These are phyloP conservation scores for Ataeniobius toweri DNA, from an alignment of 2,797 vertebrate species.

Conservation along the genomic window DNA sequence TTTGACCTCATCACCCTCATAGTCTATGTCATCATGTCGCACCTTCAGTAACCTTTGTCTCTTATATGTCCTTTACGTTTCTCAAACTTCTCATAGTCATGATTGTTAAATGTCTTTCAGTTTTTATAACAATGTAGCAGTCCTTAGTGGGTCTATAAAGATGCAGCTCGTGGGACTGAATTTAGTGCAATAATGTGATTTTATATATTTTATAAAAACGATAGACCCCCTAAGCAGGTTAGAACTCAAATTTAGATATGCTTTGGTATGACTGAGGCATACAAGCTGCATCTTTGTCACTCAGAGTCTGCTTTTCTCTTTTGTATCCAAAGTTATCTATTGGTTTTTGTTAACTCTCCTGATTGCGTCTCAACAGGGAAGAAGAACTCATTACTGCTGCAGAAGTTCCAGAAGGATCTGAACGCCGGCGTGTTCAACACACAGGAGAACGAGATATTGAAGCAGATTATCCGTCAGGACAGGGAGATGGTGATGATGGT, in stretches of 20 bases:
- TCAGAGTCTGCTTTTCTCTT: slow-evolving; percentile 41
- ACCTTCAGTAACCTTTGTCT: slow-evolving; percentile 64
- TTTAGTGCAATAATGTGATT: not conserved
- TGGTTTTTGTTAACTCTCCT: slow-evolving; percentile 63
- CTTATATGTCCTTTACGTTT: slow-evolving; percentile 64
- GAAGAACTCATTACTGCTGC: slow-evolving; percentile 98
- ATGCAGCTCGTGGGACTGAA: slow-evolving; percentile 67
- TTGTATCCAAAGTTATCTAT: slow-evolving; percentile 52
- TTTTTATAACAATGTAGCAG: slow-evolving; percentile 45
- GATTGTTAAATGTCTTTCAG: slow-evolving; percentile 70
- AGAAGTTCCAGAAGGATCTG: slow-evolving; percentile 99
- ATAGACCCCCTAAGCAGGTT: not conserved
- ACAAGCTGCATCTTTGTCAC: slow-evolving; percentile 65
- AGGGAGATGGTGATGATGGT: slow-evolving; percentile 95
- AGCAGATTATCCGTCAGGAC: slow-evolving; percentile 99
- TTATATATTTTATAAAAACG: not conserved
- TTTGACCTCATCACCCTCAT: slow-evolving; percentile 64
- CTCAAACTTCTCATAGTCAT: slow-evolving; percentile 65
- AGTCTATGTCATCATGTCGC: slow-evolving; percentile 50
- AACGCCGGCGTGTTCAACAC: slow-evolving; percentile 99
- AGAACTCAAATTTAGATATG: not conserved
- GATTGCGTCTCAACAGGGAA: slow-evolving; percentile 86
- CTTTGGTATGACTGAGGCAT: slow-evolving; percentile 9
- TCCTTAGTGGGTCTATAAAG: slow-evolving; percentile 48
- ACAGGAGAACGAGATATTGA: slow-evolving; percentile 98